phyloP scores from a whole-genome alignment of 2,113 vertebrate species.

The Apaloderma vittatum region DNA sequence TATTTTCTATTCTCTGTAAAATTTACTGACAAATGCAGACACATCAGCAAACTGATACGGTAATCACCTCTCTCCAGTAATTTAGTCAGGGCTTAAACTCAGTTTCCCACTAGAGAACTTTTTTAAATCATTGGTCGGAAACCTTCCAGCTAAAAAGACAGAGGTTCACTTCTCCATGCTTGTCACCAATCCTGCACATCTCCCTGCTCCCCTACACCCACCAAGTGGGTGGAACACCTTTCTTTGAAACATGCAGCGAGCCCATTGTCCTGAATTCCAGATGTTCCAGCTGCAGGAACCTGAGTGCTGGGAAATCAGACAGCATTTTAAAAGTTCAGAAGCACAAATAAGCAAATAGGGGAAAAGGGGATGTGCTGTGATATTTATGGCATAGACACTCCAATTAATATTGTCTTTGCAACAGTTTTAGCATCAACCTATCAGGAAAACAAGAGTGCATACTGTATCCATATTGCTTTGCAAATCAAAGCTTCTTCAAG shows the following conservation, averaged over 20 bases:
- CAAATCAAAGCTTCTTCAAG: neutral
- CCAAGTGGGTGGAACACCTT: neutral
- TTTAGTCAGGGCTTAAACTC: neutral
- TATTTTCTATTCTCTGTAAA: neutral
- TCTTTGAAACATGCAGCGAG: neutral
- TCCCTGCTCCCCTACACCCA: neutral
- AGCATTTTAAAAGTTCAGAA: neutral
- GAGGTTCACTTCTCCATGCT: neutral
- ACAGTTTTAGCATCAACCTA: neutral
- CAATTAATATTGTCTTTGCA: neutral
- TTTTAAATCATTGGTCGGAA: neutral
- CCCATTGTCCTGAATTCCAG: neutral
- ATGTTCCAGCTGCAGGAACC: neutral
- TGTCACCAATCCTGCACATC: neutral
- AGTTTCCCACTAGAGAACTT: neutral
- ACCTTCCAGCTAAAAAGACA: neutral
- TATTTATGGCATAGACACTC: neutral
- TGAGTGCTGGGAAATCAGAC: neutral
- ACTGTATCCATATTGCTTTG: neutral
- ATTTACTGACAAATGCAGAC: neutral
- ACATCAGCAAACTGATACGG: neutral
- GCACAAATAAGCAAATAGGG: neutral
- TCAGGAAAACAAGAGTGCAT: neutral
- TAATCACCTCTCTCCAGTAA: neutral
- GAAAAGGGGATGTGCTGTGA: neutral